phyloP scores from a whole-genome alignment of 2,888 invertebrate genomes.

The Cantharis lateralis region DNA sequence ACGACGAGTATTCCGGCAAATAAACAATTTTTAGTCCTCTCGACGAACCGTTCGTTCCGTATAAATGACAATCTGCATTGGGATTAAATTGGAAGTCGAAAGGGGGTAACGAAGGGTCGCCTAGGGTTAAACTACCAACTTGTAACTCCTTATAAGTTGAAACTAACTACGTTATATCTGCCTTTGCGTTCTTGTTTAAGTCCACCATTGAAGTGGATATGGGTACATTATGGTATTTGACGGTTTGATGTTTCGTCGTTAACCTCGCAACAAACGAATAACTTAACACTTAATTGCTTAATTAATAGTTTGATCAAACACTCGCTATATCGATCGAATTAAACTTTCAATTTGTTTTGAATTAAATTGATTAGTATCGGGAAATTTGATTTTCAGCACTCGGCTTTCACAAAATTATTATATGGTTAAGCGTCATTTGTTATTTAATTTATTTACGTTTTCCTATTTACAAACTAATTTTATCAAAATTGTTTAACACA shows the following conservation, averaged over 20 bases:
- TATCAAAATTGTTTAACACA: background rate
- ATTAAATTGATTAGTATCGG: background rate
- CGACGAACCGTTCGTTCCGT: background rate
- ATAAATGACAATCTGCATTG: constrained; percentile 24
- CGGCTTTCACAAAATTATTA: background rate
- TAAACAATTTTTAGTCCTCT: background rate
- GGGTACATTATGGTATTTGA: constrained; percentile 17
- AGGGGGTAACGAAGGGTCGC: constrained; percentile 22
- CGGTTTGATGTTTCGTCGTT: constrained; percentile 11
- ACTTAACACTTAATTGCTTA: background rate
- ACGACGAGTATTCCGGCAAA: background rate
- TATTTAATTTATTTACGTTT: background rate
- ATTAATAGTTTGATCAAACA: background rate
- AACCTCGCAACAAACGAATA: background rate
- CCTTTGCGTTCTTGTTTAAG: constrained; percentile 6
- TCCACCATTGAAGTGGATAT: background rate
- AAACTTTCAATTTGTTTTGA: background rate
- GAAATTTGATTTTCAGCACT: background rate
- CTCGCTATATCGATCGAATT: background rate
- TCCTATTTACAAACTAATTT: background rate
- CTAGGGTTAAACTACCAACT: constrained; percentile 28
- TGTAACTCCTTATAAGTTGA: constrained; percentile 28
- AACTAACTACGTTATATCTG: constrained; percentile 20
- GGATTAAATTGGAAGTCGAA: constrained; percentile 19
- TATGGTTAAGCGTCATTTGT: background rate